Percentiles rank a stretch among this genome's conserved stretches.
These are phyloP conservation scores for Andrena chrysosceles DNA, from an alignment of 2,888 invertebrate species.

Conservation along the genomic window DNA sequence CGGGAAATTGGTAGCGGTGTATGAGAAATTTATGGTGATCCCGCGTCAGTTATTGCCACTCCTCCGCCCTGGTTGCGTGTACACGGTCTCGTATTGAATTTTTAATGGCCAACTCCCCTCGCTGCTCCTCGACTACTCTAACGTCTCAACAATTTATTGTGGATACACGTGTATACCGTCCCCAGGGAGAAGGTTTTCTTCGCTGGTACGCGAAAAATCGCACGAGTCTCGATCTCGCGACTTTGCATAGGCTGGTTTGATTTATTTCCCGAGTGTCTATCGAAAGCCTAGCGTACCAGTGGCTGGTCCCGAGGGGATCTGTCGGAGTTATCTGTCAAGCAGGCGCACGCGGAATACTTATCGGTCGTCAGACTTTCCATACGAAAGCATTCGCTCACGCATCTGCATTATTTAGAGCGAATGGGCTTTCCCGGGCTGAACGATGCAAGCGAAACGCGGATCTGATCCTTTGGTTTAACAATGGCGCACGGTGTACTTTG, in stretches of 20 bases:
- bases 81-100: constrained; percentile 30
- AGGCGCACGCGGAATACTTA: constrained; percentile 1
- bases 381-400: not conserved
- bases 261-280: not conserved
- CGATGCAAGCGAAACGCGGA: constrained; percentile 17
- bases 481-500: constrained; percentile 51
- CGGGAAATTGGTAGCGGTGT: constrained; percentile 37
- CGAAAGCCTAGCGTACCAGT: not conserved
- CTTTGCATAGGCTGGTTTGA: not conserved
- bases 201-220: not conserved
- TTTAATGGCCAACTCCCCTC: constrained; percentile 18
- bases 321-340: not conserved
- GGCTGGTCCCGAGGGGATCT: not conserved
- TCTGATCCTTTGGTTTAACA: constrained; percentile 32
- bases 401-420: not conserved
- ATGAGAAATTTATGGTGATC: constrained; percentile 58
- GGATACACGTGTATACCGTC: not conserved
- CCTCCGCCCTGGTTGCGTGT: constrained; percentile 21
- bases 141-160: constrained; percentile 15
- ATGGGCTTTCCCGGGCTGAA: not conserved
- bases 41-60: constrained; percentile 15
- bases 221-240: not conserved
- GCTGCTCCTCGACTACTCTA: not conserved
- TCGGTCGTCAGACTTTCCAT: not conserved
- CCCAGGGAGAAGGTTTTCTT: too few species aligned